Percentiles rank a stretch among this genome's conserved stretches.
Evolutionary conservation across 2,797 vertebrate genomes (phyloP).

Genomic region (Halcyon leucocephala): DNA sequence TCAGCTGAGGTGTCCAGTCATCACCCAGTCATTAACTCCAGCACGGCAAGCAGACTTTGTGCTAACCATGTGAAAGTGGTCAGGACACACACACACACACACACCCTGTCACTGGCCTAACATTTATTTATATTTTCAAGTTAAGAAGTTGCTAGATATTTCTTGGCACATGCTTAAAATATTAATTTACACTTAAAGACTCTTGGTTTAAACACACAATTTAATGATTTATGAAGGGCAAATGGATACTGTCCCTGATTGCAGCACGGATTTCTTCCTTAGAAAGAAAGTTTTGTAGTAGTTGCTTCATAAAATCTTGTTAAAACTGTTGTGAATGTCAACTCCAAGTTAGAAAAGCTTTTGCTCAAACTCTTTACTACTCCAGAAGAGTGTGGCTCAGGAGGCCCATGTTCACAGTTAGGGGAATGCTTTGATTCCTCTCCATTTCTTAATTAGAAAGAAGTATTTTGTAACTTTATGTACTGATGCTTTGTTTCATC

Average conservation of each 20-base stretch:
- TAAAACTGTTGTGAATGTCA: neutral
- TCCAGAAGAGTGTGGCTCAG: rapidly evolving
- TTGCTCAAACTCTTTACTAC: neutral
- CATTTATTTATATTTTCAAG: neutral
- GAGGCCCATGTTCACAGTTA: rapidly evolving
- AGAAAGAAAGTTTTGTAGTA: neutral
- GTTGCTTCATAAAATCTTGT: neutral
- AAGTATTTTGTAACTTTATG: neutral
- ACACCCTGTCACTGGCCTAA: neutral
- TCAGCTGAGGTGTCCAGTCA: slow-evolving; percentile 81
- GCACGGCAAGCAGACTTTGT: slow-evolving; percentile 54
- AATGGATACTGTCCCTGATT: neutral
- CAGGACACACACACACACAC: neutral
- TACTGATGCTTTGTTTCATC: neutral
- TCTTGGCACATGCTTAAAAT: neutral
- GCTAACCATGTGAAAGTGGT: neutral
- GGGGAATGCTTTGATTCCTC: neutral
- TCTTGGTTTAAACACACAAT: neutral
- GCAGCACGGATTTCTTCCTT: neutral
- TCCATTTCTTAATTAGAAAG: neutral
- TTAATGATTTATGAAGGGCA: neutral
- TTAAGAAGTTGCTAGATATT: neutral
- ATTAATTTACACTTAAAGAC: neutral
- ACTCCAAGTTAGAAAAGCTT: neutral
- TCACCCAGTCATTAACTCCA: slow-evolving; percentile 79